Evolutionary conservation across 2,797 vertebrate genomes (phyloP).

Genomic region (Carapus acus): DNA sequence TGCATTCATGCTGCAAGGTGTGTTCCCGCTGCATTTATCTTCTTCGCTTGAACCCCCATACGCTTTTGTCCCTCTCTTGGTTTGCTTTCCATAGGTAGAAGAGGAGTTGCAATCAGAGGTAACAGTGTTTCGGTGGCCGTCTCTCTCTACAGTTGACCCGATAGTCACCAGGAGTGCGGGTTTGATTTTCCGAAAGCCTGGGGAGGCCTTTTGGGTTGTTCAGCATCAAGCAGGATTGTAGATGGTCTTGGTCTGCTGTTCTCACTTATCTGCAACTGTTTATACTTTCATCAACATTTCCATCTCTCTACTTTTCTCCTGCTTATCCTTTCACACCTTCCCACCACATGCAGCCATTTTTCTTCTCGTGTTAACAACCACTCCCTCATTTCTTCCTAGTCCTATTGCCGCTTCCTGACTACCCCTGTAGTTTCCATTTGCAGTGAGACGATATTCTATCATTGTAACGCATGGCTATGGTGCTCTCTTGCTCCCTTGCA

Average conservation of each 20-base stretch:
- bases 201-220: constrained; percentile 27
- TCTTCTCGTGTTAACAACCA: constrained; percentile 42
- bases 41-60: constrained; percentile 41
- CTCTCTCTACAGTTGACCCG: constrained; percentile 29
- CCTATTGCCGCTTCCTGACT: constrained; percentile 57
- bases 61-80: constrained; percentile 57
- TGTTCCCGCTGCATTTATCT: constrained; percentile 21
- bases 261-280: constrained; percentile 14
- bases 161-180: constrained; percentile 44
- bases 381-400: constrained; percentile 58
- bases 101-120: constrained; percentile 74
- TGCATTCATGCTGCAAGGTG: background rate
- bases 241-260: constrained; percentile 19
- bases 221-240: no score
- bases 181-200: constrained; percentile 46
- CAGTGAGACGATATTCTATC: constrained; percentile 12
- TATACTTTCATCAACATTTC: constrained; percentile 10
- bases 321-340: background rate
- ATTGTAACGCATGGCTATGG: constrained; percentile 46
- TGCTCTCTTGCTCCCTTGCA: constrained; percentile 49
- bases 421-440: constrained; percentile 38
- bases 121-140: constrained; percentile 50
- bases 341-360: background rate
- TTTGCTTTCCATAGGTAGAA: constrained; percentile 65
- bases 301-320: background rate